These are phyloP conservation scores for Blastobasis adustella DNA, from an alignment of 2,888 invertebrate genomes.

Conservation along the genomic window DNA sequence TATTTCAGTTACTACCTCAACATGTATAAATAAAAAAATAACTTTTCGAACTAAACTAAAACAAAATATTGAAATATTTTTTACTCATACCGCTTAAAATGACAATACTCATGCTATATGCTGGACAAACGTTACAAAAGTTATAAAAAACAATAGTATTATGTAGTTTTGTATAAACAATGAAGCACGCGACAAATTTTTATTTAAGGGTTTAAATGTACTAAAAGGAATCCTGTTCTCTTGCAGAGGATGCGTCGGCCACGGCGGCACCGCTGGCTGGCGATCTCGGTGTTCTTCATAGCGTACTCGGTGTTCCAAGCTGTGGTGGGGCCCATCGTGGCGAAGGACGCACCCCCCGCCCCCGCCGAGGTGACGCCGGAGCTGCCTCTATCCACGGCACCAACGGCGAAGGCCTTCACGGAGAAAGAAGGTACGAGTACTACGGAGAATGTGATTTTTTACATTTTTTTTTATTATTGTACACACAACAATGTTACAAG, in stretches of 20 bases:
- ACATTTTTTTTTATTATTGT: not conserved
- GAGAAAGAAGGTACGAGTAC: too few species aligned
- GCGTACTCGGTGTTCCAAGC: slow-evolving; percentile 79
- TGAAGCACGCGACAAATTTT: too few species aligned
- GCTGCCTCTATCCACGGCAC: not conserved
- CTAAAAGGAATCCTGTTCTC: not conserved
- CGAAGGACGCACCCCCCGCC: slow-evolving; percentile 21
- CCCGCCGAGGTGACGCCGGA: slow-evolving; percentile 10
- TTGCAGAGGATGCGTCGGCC: slow-evolving; percentile 76
- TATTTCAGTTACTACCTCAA: too few species aligned
- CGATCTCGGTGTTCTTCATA: slow-evolving; percentile 79
- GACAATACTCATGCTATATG: too few species aligned
- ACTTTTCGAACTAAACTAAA: too few species aligned
- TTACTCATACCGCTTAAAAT: too few species aligned
- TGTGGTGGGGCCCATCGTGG: slow-evolving; percentile 36
- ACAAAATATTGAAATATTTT: too few species aligned
- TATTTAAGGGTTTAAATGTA: too few species aligned
- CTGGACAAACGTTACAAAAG: too few species aligned
- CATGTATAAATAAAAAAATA: too few species aligned
- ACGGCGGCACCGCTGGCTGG: slow-evolving; percentile 79
- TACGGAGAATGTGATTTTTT: not conserved
- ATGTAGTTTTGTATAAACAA: too few species aligned
- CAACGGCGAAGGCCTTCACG: not conserved
- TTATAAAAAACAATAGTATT: too few species aligned
- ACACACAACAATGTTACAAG: not conserved